Conservation (phyloP, 2,113 vertebrate species). For the Tapirus terrestris region DNA sequence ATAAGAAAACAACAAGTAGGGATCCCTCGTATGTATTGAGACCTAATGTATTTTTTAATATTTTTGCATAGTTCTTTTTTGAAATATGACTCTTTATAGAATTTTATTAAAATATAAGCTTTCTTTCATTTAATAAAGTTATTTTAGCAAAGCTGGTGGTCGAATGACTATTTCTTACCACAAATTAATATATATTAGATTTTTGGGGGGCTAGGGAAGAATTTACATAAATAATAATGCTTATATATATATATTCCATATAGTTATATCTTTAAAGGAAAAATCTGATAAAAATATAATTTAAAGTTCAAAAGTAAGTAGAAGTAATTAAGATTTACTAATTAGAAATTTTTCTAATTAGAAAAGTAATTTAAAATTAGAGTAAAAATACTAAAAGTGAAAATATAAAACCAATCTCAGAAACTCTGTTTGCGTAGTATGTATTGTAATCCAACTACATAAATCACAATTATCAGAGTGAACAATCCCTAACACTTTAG, state of each 20-base stretch:
- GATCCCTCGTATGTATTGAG: slow-evolving; percentile 87
- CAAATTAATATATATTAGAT: slow-evolving; percentile 19
- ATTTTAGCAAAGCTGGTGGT: slow-evolving; percentile 6
- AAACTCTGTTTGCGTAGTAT: background rate
- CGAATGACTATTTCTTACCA: slow-evolving; percentile 31
- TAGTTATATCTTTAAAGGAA: slow-evolving; percentile 53
- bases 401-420: slow-evolving; percentile 33
- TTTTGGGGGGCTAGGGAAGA: background rate
- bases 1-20: slow-evolving; percentile 89
- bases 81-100: slow-evolving; percentile 27
- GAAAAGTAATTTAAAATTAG: slow-evolving; percentile 48
- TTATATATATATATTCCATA: background rate
- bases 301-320: slow-evolving; percentile 55
- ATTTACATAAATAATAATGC: slow-evolving; percentile 32
- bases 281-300: slow-evolving; percentile 41
- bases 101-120: slow-evolving; percentile 44
- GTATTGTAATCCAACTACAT: background rate
- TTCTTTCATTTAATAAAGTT: slow-evolving; percentile 59
- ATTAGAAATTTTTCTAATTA: slow-evolving; percentile 19
- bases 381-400: slow-evolving; percentile 38
- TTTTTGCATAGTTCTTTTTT: slow-evolving; percentile 44
- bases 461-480: background rate
- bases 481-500: background rate
- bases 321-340: slow-evolving; percentile 33
- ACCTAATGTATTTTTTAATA: slow-evolving; percentile 53